A percentile compares a stretch with the other conserved stretches of the same genome.
Evolutionary conservation across 92 coral and sea anemone genomes (phyloP).

Genomic region (Epizoanthus fatuus): DNA sequence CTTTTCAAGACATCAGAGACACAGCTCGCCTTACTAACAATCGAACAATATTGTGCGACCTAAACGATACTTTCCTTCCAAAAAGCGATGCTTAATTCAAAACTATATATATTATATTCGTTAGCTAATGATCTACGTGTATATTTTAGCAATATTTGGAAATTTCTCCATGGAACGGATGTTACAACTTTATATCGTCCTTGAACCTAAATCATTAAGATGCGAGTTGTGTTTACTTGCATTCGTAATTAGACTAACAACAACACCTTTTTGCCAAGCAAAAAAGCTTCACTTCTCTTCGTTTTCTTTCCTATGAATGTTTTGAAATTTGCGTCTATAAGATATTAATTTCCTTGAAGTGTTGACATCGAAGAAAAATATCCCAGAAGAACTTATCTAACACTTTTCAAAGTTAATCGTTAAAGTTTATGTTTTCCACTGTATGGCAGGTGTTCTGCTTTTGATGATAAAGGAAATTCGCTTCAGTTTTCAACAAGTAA

Average conservation of each 20-base stretch:
- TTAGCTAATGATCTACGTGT: no score
- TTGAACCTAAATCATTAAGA: slow-evolving; percentile 8
- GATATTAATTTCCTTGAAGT: neutral
- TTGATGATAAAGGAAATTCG: slow-evolving; percentile 23
- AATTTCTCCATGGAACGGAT: neutral
- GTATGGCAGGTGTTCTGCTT: slow-evolving; percentile 59
- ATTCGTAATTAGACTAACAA: slow-evolving; percentile 22
- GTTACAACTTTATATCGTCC: neutral
- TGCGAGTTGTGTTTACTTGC: slow-evolving; percentile 1
- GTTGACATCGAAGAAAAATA: neutral
- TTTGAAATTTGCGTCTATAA: neutral
- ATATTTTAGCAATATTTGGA: no score
- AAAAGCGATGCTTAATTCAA: neutral
- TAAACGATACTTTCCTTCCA: neutral
- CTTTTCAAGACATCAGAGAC: neutral
- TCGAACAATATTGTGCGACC: neutral
- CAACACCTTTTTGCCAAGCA: neutral
- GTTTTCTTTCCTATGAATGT: no score
- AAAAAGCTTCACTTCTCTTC: neutral
- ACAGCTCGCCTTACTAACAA: neutral
- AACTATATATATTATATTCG: no score
- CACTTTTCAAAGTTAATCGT: slow-evolving; percentile 19
- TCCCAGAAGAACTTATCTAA: neutral
- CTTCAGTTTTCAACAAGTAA: neutral
- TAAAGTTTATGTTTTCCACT: slow-evolving; percentile 16